Base-by-base conservation (phyloP, 2,888 invertebrate genomes). In the Trissolcus brochymenae region DNA sequence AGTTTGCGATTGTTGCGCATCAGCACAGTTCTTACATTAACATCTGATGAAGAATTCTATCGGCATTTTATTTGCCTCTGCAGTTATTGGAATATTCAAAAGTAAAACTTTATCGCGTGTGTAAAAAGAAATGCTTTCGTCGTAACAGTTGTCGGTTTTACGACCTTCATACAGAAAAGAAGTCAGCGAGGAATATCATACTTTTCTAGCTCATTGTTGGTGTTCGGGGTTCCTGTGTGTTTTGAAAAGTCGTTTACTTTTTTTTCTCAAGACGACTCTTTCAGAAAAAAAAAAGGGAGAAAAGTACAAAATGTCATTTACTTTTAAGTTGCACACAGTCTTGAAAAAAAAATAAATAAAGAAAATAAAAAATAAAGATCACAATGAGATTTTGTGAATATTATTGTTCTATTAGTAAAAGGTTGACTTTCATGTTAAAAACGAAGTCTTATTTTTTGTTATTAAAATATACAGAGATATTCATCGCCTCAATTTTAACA, bases 51-150 rank as follows among this genome's bases (percentile, higher is more conserved):
- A 62, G 55, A 64, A 74, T 71, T 61, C 59, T 25, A 49, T 13
- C 61, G 56, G 41, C 53, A 21, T 60, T 53, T 51, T 41, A 54
- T 50, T 60, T 64, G 54, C 60, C 55, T n/a, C 19, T 41, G 9
- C n/a, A 57, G 51, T 53, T 74, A 66, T 62, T 64, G 70, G 59
- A 55, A 55, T 68, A 41, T 68, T 65, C 60, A 55, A 64, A 70
- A 59, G 65, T 43, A 70, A 59, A 76, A 70, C 55, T 64, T 65
- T 51, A 75, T 68, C 64, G 59, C 16, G 14, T 40, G 50, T 64
- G 67, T 59, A 53, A 65, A 60, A 65, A 56, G 70, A 35, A 60
- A 64, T 43, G 49, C 55, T 29, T 43, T 65, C 46, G 50, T 64
- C 55, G 65, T 60, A 43, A 56, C 46, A 50, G 65, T 60, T 55